Evolutionary conservation across 1,140 invertebrate genomes (phyloP).

Genomic region (Scaptomyza graminum): DNA sequence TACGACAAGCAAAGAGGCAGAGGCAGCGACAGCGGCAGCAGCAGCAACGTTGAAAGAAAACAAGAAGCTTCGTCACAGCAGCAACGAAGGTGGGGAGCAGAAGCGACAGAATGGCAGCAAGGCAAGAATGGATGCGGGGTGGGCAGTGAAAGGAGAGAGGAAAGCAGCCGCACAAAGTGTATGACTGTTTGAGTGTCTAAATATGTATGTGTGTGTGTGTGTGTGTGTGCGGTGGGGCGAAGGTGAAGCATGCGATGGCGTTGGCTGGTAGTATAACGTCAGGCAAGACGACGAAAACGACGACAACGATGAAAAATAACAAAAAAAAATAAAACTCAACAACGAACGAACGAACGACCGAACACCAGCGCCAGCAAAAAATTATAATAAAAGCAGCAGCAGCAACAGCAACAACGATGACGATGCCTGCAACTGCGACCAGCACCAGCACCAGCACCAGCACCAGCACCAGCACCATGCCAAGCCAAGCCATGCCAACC

Average conservation of each 20-base stretch:
- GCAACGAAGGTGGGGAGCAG: conserved; percentile 42
- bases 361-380: conserved; percentile 61
- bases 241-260: conserved; percentile 79
- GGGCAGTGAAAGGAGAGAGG: conserved; percentile 1
- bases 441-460: neutral
- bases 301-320: conserved; percentile 52
- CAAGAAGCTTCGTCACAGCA: conserved; percentile 68
- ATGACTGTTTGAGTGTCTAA: conserved; percentile 45
- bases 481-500: conserved; percentile 31
- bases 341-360: conserved; percentile 66
- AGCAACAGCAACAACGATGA: conserved; percentile 44
- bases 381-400: conserved; percentile 70
- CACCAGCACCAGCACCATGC: too few relatives aligned
- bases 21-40: conserved; percentile 34
- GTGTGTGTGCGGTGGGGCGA: conserved; percentile 68
- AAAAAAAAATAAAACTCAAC: conserved; percentile 51
- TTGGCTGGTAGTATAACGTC: conserved; percentile 54
- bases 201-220: conserved; percentile 32
- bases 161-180: conserved; percentile 65
- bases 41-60: conserved; percentile 70
- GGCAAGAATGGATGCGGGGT: conserved; percentile 14
- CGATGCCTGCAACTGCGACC: conserved; percentile 71
- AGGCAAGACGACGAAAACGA: conserved; percentile 60
- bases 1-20: conserved; percentile 71
- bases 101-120: conserved; percentile 3